Percentiles rank a stretch among this genome's conserved stretches.
These are phyloP conservation scores for Acronicta leporina DNA, from an alignment of 2,888 invertebrate genomes.

Conservation along the genomic window DNA sequence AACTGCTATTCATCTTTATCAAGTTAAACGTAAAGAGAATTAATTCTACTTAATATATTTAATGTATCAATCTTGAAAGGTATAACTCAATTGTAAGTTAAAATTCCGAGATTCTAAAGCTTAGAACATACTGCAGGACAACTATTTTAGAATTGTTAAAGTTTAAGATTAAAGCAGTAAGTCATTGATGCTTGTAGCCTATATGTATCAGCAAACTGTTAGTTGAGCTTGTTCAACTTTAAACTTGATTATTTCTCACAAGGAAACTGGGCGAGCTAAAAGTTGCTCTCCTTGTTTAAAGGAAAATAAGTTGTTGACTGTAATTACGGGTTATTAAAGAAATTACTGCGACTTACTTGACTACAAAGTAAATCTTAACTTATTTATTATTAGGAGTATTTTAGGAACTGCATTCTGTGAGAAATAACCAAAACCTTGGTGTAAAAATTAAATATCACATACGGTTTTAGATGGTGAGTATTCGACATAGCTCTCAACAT, in stretches of 20 bases:
- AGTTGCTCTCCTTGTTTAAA: slow-evolving; percentile 11
- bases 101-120: background rate
- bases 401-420: too few species aligned
- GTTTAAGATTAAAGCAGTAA: slow-evolving; percentile 14
- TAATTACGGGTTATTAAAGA: slow-evolving; percentile 25
- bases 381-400: background rate
- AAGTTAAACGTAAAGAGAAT: background rate
- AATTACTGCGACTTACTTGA: background rate
- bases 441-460: too few species aligned
- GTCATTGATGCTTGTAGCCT: slow-evolving; percentile 20
- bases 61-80: background rate
- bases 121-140: slow-evolving; percentile 7
- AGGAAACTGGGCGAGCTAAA: slow-evolving; percentile 18
- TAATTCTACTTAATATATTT: background rate
- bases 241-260: slow-evolving; percentile 33
- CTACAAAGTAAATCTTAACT: background rate
- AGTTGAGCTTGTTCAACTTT: slow-evolving; percentile 21
- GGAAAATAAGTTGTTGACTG: slow-evolving; percentile 4
- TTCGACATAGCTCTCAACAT: too few species aligned
- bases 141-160: slow-evolving; percentile 12
- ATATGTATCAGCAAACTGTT: slow-evolving; percentile 10
- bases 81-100: too few species aligned
- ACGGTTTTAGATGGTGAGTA: too few species aligned
- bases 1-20: slow-evolving; percentile 19
- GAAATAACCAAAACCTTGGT: too few species aligned